Evolutionary conservation across 2,797 vertebrate species (phyloP).

Genomic region (Allobates femoralis): DNA sequence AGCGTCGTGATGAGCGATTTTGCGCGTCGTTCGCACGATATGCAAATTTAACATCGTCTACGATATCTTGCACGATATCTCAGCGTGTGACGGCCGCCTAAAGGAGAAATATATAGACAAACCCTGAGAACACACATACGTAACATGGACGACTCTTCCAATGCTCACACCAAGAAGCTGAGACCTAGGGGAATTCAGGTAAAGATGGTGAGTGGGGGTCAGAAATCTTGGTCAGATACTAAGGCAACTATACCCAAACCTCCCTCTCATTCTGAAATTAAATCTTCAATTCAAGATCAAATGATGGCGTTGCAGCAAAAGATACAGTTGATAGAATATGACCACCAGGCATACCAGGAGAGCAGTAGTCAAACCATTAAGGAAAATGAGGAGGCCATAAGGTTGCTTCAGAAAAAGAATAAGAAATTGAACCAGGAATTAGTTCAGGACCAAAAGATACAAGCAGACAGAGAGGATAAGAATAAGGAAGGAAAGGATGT

Average conservation of each 20-base stretch:
- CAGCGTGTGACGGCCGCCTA: too few species aligned
- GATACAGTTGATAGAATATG: background rate
- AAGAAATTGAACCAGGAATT: background rate
- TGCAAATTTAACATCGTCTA: too few species aligned
- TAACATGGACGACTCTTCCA: background rate
- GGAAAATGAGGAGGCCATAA: background rate
- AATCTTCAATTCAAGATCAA: background rate
- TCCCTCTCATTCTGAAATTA: background rate
- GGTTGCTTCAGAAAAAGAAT: background rate
- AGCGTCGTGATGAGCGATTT: too few species aligned
- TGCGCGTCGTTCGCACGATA: too few species aligned
- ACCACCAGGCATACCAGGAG: background rate
- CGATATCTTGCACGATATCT: too few species aligned
- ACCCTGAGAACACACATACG: background rate
- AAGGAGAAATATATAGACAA: background rate
- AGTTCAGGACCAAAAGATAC: background rate
- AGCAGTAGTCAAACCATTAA: background rate
- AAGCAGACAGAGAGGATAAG: background rate
- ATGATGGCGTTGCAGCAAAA: background rate
- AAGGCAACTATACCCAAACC: background rate
- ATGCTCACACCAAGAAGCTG: background rate
- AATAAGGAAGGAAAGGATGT: background rate
- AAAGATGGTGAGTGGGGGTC: background rate
- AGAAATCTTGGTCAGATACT: background rate
- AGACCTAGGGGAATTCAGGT: background rate